These are phyloP conservation scores for Myopa tessellatipennis DNA, from an alignment of 2,888 invertebrate species.

Conservation along the genomic window DNA sequence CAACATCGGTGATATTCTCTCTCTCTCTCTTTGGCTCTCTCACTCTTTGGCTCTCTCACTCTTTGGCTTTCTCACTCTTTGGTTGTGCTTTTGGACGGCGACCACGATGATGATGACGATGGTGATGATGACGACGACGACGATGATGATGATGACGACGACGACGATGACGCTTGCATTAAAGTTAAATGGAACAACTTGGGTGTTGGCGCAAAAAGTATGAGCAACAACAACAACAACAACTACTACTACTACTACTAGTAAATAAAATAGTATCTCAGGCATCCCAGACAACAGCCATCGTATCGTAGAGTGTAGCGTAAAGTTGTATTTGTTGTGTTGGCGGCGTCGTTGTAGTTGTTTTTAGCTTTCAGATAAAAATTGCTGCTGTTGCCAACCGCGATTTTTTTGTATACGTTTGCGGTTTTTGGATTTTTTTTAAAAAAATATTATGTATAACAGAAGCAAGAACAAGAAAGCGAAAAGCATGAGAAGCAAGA, in stretches of 20 bases:
- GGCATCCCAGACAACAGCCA: background rate
- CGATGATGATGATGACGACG: background rate
- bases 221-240: conserved; percentile 23
- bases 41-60: no score
- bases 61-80: no score
- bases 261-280: no score
- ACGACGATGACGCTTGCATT: background rate
- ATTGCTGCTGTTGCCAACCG: conserved; percentile 31
- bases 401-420: conserved; percentile 8
- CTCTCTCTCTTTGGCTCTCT: no score
- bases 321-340: background rate
- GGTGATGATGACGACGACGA: background rate
- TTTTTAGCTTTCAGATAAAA: conserved; percentile 18
- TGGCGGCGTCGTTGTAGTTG: background rate
- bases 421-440: background rate
- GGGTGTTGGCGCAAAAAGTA: conserved; percentile 37
- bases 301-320: background rate
- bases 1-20: no score
- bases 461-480: background rate
- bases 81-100: no score
- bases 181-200: conserved; percentile 22
- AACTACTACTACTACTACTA: background rate
- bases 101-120: no score
- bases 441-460: background rate
- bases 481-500: background rate